Evolutionary conservation across 2,113 vertebrate species (phyloP).

Genomic region (Corythornis cristatus): DNA sequence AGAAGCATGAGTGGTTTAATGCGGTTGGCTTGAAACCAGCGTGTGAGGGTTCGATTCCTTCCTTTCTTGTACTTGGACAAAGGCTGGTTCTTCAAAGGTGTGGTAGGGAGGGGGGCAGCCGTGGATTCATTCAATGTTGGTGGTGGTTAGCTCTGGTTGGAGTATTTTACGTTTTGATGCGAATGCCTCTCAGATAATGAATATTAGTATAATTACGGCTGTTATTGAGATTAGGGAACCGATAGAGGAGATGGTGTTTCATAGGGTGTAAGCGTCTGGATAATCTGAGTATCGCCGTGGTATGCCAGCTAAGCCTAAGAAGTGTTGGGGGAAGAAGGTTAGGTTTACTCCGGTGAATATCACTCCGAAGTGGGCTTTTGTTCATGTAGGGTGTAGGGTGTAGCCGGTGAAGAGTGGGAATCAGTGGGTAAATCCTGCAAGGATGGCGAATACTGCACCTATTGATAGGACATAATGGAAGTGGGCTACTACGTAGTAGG

Average conservation of each 20-base stretch:
- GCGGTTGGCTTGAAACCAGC: neutral
- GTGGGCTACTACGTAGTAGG: neutral
- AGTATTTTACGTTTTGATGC: neutral
- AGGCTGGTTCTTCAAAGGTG: neutral
- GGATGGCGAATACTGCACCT: neutral
- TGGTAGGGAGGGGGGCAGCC: neutral
- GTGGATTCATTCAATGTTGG: neutral
- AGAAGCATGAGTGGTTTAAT: neutral
- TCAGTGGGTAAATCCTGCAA: neutral
- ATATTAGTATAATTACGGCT: neutral
- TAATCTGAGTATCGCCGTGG: neutral
- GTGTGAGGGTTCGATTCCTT: neutral
- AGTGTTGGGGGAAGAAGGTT: neutral
- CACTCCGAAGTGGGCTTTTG: neutral
- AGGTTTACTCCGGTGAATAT: neutral
- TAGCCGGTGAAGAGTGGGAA: neutral
- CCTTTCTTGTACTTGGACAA: neutral
- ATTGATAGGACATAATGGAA: neutral
- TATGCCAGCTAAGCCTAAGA: neutral
- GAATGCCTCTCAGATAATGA: neutral
- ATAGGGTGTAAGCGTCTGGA: neutral
- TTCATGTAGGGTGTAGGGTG: too few species aligned
- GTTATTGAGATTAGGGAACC: neutral
- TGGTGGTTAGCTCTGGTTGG: neutral
- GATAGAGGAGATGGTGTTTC: neutral